phyloP scores from a whole-genome alignment of 2,797 vertebrate species.

The Enteromius argenteus region DNA sequence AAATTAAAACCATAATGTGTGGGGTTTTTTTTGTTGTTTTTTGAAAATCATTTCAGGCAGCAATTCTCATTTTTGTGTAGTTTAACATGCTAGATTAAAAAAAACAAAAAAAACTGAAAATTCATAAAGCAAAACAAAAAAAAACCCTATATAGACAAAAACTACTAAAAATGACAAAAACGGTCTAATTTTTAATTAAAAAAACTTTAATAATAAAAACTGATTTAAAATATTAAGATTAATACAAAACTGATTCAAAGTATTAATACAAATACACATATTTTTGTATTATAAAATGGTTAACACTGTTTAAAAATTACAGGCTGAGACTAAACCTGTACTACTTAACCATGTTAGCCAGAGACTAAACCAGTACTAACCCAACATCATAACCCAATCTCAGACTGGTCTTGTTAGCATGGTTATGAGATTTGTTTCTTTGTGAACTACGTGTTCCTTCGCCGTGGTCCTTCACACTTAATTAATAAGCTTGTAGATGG shows the following conservation, averaged over 20 bases:
- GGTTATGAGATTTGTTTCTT: neutral
- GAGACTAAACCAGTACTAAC: neutral
- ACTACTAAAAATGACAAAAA: too few species aligned
- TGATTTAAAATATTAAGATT: neutral
- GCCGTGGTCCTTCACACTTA: constrained; percentile 27
- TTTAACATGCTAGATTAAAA: too few species aligned
- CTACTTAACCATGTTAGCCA: neutral
- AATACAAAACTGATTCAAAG: neutral
- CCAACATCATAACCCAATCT: neutral
- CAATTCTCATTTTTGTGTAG: too few species aligned
- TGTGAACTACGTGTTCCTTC: neutral
- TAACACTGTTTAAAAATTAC: neutral
- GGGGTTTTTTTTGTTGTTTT: too few species aligned
- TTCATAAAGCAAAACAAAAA: too few species aligned
- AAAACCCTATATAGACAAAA: too few species aligned
- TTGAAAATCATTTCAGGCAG: too few species aligned
- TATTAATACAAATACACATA: neutral
- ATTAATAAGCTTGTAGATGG: constrained; percentile 41
- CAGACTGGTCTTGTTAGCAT: neutral
- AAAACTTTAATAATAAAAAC: neutral
- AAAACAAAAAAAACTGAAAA: too few species aligned
- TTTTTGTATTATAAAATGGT: neutral
- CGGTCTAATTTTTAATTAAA: too few species aligned
- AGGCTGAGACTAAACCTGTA: neutral
- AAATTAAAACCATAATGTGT: neutral